These are phyloP conservation scores for Bicyclus anynana DNA, from an alignment of 1,140 invertebrate species.

Conservation along the genomic window DNA sequence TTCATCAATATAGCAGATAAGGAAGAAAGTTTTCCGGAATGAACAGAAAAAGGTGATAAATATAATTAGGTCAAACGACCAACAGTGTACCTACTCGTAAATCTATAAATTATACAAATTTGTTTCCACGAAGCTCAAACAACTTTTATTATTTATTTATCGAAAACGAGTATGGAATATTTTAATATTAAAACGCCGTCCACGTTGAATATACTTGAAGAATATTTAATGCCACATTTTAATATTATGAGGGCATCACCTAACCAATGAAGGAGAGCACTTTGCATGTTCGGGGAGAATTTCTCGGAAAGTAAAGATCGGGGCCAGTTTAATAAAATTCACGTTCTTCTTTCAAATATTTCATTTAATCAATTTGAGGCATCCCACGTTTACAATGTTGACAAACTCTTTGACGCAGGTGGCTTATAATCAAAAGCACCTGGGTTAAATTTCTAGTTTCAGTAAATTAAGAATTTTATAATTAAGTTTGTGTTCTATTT, in stretches of 20 bases:
- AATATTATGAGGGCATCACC: background rate
- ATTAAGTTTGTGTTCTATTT: too few species aligned
- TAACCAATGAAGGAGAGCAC: background rate
- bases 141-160: background rate
- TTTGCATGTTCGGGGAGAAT: background rate
- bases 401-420: too few species aligned
- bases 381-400: background rate
- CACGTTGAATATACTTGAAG: background rate
- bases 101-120: background rate
- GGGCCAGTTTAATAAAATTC: background rate
- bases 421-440: too few species aligned
- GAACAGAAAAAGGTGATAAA: too few species aligned
- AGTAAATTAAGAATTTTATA: too few species aligned
- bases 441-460: too few species aligned
- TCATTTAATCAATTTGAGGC: background rate
- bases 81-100: background rate
- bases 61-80: too few species aligned
- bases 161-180: conserved; percentile 2
- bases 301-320: background rate
- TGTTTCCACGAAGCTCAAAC: background rate
- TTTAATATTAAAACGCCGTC: background rate
- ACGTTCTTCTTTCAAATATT: background rate
- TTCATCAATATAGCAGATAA: too few species aligned
- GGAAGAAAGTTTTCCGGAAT: too few species aligned
- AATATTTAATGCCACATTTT: conserved; percentile 1